phyloP scores from a whole-genome alignment of 2,113 vertebrate genomes.

The Paradisaea rubra region DNA sequence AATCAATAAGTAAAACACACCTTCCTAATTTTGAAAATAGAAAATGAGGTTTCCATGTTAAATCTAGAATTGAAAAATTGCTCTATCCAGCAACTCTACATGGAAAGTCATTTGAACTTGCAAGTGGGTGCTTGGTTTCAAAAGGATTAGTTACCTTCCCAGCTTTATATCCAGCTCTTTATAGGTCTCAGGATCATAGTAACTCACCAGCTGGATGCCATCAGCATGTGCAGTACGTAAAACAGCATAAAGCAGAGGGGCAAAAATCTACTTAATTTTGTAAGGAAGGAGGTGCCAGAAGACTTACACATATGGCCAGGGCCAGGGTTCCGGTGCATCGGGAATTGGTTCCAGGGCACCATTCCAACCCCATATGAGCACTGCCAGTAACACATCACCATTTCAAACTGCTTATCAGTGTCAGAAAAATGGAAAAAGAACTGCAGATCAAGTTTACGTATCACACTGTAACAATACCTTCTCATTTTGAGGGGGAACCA shows the following conservation, averaged over 20 bases:
- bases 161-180: neutral
- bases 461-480: neutral
- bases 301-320: neutral
- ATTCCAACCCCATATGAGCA: accelerated
- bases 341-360: neutral
- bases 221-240: neutral
- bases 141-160: neutral
- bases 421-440: neutral
- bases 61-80: neutral
- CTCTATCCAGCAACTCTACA: neutral
- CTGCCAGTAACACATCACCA: neutral
- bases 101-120: neutral
- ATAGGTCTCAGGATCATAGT: neutral
- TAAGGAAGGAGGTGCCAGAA: neutral
- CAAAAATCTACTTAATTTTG: neutral
- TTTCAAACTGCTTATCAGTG: neutral
- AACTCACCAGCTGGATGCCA: neutral
- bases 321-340: neutral
- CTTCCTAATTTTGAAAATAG: neutral
- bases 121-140: neutral
- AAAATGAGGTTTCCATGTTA: neutral
- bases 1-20: neutral
- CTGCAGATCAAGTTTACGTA: accelerated
- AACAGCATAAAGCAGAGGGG: neutral
- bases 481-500: neutral